phyloP scores from a whole-genome alignment of 30 jellyfish, hydroid and myxozoan genomes.

The Hydractinia echinata region DNA sequence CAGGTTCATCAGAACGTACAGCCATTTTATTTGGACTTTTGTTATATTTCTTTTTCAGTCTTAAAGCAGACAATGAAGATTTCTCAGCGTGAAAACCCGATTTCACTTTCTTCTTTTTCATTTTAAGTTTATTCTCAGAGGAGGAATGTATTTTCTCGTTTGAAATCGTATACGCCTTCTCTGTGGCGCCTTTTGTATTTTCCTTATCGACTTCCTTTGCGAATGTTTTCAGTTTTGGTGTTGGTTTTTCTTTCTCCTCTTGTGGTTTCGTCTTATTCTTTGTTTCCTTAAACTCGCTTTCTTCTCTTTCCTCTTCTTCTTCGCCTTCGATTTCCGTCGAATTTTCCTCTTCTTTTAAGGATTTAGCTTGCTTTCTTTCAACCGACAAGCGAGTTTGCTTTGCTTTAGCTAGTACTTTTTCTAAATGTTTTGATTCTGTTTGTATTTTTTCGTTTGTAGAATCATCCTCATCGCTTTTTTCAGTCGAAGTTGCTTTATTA shows the following conservation, averaged over 20 bases:
- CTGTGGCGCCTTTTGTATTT: slow-evolving; percentile 2
- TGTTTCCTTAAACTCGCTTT: background rate
- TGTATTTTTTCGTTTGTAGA: slow-evolving; percentile 20
- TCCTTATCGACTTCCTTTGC: too few relatives aligned
- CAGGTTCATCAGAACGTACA: slow-evolving; percentile 9
- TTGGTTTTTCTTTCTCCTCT: background rate
- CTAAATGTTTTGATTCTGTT: slow-evolving; percentile 35
- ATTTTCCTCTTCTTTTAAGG: background rate
- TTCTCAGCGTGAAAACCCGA: background rate
- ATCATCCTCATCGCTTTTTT: slow-evolving; percentile 14
- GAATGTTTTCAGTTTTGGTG: too few relatives aligned
- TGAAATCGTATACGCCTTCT: background rate
- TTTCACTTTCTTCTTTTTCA: slow-evolving; percentile 7
- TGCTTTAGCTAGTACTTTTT: slow-evolving; percentile 9
- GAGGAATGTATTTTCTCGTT: background rate
- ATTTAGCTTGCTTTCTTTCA: background rate
- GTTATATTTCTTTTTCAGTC: background rate
- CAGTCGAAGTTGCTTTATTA: background rate
- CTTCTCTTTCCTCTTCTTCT: slow-evolving; percentile 3
- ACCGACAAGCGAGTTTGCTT: slow-evolving; percentile 21
- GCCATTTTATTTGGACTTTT: background rate
- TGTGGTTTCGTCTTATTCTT: background rate
- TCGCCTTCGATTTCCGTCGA: slow-evolving; percentile 2
- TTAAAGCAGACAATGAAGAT: background rate
- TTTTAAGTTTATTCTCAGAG: background rate